Base-by-base conservation (phyloP, 1,140 invertebrate genomes). In the Eumaeus atala region DNA sequence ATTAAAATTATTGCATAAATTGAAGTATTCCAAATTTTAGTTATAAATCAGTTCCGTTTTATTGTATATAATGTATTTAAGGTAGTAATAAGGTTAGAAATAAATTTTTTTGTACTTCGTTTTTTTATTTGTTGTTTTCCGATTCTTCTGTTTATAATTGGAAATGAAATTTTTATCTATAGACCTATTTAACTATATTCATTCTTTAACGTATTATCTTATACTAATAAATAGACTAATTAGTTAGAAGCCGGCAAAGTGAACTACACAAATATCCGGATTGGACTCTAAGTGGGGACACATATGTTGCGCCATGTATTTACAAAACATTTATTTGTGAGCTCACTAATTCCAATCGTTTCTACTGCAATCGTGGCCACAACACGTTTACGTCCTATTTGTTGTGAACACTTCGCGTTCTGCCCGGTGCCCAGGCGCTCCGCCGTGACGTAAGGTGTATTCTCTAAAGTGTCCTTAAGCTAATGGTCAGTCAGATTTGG, bases 401-500 rank as follows among this genome's bases (percentile, higher is more conserved):
- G 17, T 44, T 44, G 17, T 4, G 17, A 28, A 28, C n/a, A n/a
- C 6, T 28, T 28, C 21, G 11, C n/a, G 38, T 8, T 16, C 40
- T 17, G 17, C 40, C 40, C 40, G 40, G 17, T 40, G 40, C 48
- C 34, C 18, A 14, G n/a, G n/a, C n/a, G n/a, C n/a, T n/a, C n/a
- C n/a, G n/a, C n/a, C n/a, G 34, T 70, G 70, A 72, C 70, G 65
- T 64, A 70, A 67, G 55, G 58, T 56, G 62, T 60, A 64, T 59
- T 58, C 54, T 64, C 58, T 66, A 11, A 80, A 70, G 58, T 78
- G 77, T 78, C 72, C 58, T 72, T 28, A 59, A 65, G 64, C 60
- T 73, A 73, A 72, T 74, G 70, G 70, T 65, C 61, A 72, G 56
- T 54, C 70, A 72, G 69, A 84, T 66, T 80, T 79, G 67, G 67